These are phyloP conservation scores for Harpagoxenus sublaevis DNA, from an alignment of 2,888 invertebrate genomes.

Conservation along the genomic window DNA sequence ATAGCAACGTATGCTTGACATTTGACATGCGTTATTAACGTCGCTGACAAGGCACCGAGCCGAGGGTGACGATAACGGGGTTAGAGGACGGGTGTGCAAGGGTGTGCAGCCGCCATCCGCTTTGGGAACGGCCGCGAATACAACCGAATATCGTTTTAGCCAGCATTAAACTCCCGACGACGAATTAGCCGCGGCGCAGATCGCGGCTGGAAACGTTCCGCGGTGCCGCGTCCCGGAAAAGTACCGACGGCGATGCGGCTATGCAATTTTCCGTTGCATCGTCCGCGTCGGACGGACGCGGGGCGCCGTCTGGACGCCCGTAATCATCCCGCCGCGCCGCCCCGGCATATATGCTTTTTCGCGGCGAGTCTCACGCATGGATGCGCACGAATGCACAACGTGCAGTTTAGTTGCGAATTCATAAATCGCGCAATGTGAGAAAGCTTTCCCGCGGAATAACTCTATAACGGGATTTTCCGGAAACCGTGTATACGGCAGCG, in stretches of 20 bases:
- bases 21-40: slow-evolving; percentile 71
- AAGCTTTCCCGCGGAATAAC: background rate
- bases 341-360: slow-evolving; percentile 13
- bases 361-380: slow-evolving; percentile 29
- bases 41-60: slow-evolving; percentile 58
- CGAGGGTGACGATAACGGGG: slow-evolving; percentile 62
- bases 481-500: background rate
- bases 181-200: slow-evolving; percentile 61
- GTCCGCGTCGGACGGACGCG: slow-evolving; percentile 17
- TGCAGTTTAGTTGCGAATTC: slow-evolving; percentile 8
- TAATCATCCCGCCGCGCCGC: background rate
- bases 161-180: slow-evolving; percentile 61
- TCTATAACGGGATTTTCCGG: background rate
- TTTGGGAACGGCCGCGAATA: slow-evolving; percentile 46
- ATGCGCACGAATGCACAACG: slow-evolving; percentile 31
- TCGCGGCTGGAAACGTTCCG: slow-evolving; percentile 57
- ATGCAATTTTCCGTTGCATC: slow-evolving; percentile 39
- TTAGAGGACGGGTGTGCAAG: slow-evolving; percentile 50
- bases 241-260: slow-evolving; percentile 10
- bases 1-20: slow-evolving; percentile 66
- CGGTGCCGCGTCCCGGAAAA: slow-evolving; percentile 35
- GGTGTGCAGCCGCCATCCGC: slow-evolving; percentile 1
- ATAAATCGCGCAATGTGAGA: slow-evolving; percentile 6
- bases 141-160: slow-evolving; percentile 65
- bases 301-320: slow-evolving; percentile 44